phyloP scores from a whole-genome alignment of 2,888 invertebrate species.

The Xestia c-nigrum region DNA sequence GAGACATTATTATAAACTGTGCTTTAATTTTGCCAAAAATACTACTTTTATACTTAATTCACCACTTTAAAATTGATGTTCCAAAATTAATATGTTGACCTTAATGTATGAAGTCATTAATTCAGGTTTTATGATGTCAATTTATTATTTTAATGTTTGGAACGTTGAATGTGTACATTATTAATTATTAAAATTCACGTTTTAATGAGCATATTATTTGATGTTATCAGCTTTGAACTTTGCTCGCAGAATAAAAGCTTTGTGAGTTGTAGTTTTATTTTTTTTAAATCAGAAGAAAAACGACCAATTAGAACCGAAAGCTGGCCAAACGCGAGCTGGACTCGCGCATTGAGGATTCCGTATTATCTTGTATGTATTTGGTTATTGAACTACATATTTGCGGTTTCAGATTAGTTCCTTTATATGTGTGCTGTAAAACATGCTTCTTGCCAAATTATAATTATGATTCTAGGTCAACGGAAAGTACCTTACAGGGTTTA shows the following conservation, averaged over 20 bases:
- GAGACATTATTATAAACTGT: neutral
- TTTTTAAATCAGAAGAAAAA: neutral
- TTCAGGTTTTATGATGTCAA: conserved; percentile 37
- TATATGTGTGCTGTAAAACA: too few relatives aligned
- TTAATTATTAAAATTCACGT: conserved; percentile 10
- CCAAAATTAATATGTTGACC: conserved; percentile 42
- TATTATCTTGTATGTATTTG: too few relatives aligned
- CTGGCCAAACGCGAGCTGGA: too few relatives aligned
- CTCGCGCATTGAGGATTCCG: too few relatives aligned
- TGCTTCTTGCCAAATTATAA: too few relatives aligned
- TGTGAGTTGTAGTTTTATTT: neutral
- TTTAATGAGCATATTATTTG: conserved; percentile 11
- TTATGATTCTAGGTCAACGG: too few relatives aligned
- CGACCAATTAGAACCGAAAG: neutral
- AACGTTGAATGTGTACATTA: conserved; percentile 9
- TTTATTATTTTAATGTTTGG: conserved; percentile 43
- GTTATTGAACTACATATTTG: too few relatives aligned
- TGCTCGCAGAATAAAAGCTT: conserved; percentile 1
- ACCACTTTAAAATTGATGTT: conserved; percentile 15
- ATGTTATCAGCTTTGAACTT: conserved; percentile 13
- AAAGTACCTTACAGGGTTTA: too few relatives aligned
- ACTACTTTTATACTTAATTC: conserved; percentile 2
- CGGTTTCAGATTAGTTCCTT: too few relatives aligned
- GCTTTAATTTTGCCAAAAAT: neutral
- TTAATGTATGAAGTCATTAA: conserved; percentile 50